Conservation (phyloP, 2,888 invertebrate genomes). For the Trissoscelio sp. region DNA sequence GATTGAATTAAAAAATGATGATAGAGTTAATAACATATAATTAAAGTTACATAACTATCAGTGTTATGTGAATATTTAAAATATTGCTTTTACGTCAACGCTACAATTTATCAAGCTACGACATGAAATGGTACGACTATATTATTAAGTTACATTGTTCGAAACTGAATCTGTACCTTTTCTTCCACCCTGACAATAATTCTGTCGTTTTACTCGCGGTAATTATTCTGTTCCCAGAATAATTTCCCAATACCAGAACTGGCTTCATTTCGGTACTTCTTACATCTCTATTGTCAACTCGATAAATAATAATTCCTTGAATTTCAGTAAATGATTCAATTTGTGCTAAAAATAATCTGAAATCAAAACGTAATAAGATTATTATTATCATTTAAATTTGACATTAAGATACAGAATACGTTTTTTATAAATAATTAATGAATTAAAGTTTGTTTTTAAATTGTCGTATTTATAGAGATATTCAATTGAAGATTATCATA, state of each 20-base stretch:
- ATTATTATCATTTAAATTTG: not conserved
- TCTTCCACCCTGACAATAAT: slow-evolving; percentile 75
- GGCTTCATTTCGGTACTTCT: slow-evolving; percentile 43
- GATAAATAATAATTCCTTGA: slow-evolving; percentile 76
- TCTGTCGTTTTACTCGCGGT: slow-evolving; percentile 71
- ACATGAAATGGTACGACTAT: not conserved
- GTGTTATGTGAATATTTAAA: no score
- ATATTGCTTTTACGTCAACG: no score
- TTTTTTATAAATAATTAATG: no score
- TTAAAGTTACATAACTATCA: no score
- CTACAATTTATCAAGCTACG: no score
- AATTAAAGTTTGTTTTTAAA: no score
- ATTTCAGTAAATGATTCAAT: slow-evolving; percentile 76
- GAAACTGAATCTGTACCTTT: slow-evolving; percentile 74
- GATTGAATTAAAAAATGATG: not conserved
- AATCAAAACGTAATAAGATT: not conserved
- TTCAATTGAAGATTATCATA: no score
- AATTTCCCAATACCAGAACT: slow-evolving; percentile 73
- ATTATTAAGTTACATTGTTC: no score
- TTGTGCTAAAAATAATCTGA: slow-evolving; percentile 78
- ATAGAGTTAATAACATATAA: no score
- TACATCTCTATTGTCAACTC: slow-evolving; percentile 50
- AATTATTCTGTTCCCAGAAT: slow-evolving; percentile 73
- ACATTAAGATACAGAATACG: no score
- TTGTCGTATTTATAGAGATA: no score